Base-by-base conservation (phyloP, 2,888 invertebrate species). In the Lobophora halterata region DNA sequence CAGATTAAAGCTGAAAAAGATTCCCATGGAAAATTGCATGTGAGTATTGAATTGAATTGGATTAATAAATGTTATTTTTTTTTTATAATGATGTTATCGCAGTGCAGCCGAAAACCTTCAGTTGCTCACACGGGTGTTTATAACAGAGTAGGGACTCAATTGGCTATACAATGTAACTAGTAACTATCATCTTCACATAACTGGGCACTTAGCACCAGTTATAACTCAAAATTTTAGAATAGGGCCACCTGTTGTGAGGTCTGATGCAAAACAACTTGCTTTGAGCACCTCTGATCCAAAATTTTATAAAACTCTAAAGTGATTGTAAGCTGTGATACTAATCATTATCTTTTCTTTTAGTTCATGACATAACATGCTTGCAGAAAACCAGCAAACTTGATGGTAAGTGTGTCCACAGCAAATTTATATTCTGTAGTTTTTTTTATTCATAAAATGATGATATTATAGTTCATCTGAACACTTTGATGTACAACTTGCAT, bases 41-140 rank as follows among this genome's bases (percentile, higher is more conserved):
- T 25, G 14, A 25, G 25, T 25, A 25, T 23, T 20, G 1, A 8
- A 8, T 20, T 20, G 2, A 8, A 9, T 20, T 20, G 8, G 7
- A 9, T 20, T 3, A 0, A 1, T n/a, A 4, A 21, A 4, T 9
- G 1, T 19, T 18, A 18, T 25, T 9, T 21, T 18, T 2, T 16
- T 24, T 12, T 9, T 13, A 9, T 13, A 37, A 70, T 85, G 86
- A 86, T 86, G 86, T 79, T 44, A 82, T 52, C 66, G 86, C 85
- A 86, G 86, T 86, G 86, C 86, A 86, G 64, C 86, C 74, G 86
- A 86, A 72, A 70, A 75, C 74, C 68, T 55, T 69, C 61, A 56
- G 79, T 79, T 74, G 69, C 51, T 74, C 73, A 65, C 73, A 69
- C 48, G 36, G 65, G 69, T 39, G 49, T 25, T 32, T 17, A 25